Evolutionary conservation across 2,888 invertebrate genomes (phyloP).

Genomic region (Myopa tessellatipennis): DNA sequence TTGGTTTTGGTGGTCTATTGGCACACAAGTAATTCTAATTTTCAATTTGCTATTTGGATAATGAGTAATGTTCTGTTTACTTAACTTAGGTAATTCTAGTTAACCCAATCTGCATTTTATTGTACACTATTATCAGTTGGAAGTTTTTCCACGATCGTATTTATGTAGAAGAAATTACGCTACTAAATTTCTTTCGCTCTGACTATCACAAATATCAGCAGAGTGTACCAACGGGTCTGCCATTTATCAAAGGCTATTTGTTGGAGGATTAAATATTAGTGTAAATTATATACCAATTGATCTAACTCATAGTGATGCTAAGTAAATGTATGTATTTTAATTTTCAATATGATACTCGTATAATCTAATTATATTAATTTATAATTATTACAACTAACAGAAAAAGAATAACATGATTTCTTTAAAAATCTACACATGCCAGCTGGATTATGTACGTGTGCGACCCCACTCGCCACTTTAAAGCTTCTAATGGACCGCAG

Average conservation of each 20-base stretch:
- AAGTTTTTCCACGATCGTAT: conserved; percentile 91
- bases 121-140: conserved; percentile 89
- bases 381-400: too few species aligned
- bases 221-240: conserved; percentile 85
- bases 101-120: conserved; percentile 88
- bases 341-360: background rate
- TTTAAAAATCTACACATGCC: too few species aligned
- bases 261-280: conserved; percentile 45
- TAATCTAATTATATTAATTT: background rate
- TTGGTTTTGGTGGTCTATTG: conserved; percentile 99
- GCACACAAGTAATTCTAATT: conserved; percentile 82
- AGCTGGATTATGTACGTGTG: too few species aligned
- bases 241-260: conserved; percentile 80
- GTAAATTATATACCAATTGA: conserved; percentile 3
- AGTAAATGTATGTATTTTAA: background rate
- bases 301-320: too few species aligned
- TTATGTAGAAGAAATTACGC: conserved; percentile 86
- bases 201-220: conserved; percentile 89
- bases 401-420: too few species aligned
- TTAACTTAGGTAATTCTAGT: conserved; percentile 78
- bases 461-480: too few species aligned
- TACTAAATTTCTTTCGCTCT: conserved; percentile 91
- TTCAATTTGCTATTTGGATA: background rate
- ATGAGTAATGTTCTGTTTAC: conserved; percentile 56
- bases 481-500: too few species aligned